phyloP scores from a whole-genome alignment of 2,888 invertebrate genomes.

The Xestobium rufovillosum region DNA sequence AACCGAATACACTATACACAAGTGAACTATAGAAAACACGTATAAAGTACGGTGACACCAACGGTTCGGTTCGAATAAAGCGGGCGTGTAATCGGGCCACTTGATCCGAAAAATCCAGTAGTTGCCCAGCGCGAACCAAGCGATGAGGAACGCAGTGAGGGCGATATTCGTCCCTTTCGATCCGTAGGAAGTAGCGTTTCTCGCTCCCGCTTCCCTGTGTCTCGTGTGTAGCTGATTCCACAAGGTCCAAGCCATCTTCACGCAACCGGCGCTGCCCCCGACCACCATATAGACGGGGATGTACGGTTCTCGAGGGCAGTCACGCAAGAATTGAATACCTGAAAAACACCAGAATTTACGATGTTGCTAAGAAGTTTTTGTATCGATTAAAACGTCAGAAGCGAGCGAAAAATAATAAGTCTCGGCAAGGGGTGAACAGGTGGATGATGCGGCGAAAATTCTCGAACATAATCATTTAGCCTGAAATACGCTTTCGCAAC shows the following conservation, averaged over 20 bases:
- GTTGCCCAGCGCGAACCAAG: slow-evolving; percentile 73
- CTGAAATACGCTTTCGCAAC: no score
- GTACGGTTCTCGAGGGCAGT: slow-evolving; percentile 69
- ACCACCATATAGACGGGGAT: slow-evolving; percentile 79
- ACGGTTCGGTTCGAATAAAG: slow-evolving; percentile 65
- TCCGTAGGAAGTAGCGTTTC: slow-evolving; percentile 48
- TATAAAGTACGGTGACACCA: slow-evolving; percentile 76
- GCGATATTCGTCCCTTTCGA: slow-evolving; percentile 57
- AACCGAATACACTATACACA: slow-evolving; percentile 61
- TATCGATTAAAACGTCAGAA: no score
- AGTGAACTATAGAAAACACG: slow-evolving; percentile 67
- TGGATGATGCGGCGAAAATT: no score
- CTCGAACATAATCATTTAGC: no score
- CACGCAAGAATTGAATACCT: slow-evolving; percentile 73
- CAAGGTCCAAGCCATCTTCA: slow-evolving; percentile 61
- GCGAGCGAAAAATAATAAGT: no score
- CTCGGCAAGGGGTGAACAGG: no score
- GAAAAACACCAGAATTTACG: slow-evolving; percentile 31
- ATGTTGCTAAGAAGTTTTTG: slow-evolving; percentile 9
- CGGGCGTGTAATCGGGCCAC: slow-evolving; percentile 68
- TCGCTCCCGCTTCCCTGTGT: slow-evolving; percentile 39
- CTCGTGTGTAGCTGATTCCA: slow-evolving; percentile 59
- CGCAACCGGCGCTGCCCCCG: slow-evolving; percentile 68
- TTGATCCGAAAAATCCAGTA: slow-evolving; percentile 71
- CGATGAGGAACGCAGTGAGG: slow-evolving; percentile 61